Conservation (phyloP, 1,140 invertebrate species). For the Drosophila subobscura region DNA sequence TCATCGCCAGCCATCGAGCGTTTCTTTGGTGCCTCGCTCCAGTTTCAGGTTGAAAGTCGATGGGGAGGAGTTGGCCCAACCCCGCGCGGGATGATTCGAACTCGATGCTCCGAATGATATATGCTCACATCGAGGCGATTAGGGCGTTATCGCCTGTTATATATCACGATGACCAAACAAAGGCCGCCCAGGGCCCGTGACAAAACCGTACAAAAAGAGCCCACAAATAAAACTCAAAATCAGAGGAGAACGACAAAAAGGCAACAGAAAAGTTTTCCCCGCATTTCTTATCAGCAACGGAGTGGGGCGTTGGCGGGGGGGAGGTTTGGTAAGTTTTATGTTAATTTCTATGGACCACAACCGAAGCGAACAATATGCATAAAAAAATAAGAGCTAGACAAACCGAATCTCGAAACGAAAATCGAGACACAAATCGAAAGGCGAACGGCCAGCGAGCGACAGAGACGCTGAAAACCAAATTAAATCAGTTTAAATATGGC, state of each 20-base stretch:
- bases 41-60: no score
- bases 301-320: no score
- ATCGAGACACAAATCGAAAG: conserved; percentile 28
- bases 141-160: conserved; percentile 53
- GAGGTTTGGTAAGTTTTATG: conserved; percentile 31
- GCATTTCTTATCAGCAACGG: conserved; percentile 4
- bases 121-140: conserved; percentile 26
- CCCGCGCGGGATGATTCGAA: background rate
- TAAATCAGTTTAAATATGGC: conserved; percentile 72
- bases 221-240: conserved; percentile 22
- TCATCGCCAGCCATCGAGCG: no score
- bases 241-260: background rate
- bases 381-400: conserved; percentile 14
- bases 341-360: conserved; percentile 14
- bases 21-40: no score
- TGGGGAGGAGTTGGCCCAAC: background rate
- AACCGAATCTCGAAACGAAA: no score
- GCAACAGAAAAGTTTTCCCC: conserved; percentile 25
- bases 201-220: conserved; percentile 63
- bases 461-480: conserved; percentile 48
- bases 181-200: conserved; percentile 25
- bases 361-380: conserved; percentile 28
- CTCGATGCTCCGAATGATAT: conserved; percentile 15
- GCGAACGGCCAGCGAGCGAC: conserved; percentile 15
- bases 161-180: conserved; percentile 59